Base-by-base conservation (phyloP, 2,113 vertebrate species). In the Hucho hucho region DNA sequence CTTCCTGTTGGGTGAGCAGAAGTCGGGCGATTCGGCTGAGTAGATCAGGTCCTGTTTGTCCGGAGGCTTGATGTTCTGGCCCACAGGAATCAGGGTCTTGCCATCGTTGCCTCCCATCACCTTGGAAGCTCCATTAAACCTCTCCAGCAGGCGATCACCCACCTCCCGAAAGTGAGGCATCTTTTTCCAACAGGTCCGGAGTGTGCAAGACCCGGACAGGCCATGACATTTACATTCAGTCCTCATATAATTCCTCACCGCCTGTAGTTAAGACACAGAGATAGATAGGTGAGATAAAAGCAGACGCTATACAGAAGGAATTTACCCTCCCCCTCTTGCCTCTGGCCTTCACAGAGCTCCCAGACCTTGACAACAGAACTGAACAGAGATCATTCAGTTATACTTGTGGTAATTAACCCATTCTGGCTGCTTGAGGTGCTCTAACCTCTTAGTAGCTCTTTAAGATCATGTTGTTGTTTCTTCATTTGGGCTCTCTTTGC, bases 191-290 rank as follows among this genome's bases (percentile, higher is more conserved):
- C 98, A 99, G 73, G 97, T 99, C 24, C 95, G 91, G 82, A 99
- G 87, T 0, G 96, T 96, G 93, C 97, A 99, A 3, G 97, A 98
- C 67, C 98, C 96, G 0, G 98, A 99, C 70, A 99, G 93, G 0
- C 97, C 97, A 0, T 99, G 97, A 83, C 98, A 99, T 83, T 98
- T 99, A 83, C 98, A 99, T 76, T 99, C 98, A 9, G 95, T 98
- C 85, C 96, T 92, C 94, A 97, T 98, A 88, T 98, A 96, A 84
- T 96, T 95, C 89, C 95, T 94, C 87, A 99, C 97, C 0, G 96
- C 97, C 97, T 99, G 88, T 26, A 22, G 78, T 69, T 4, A 24
- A 47, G 49, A 59, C 63, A 86, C 74, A 85, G 37, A 89, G 88
- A 93, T 84, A 89, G 86, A 90, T 89, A 79, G 88, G 87, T 87